Percentiles rank a stretch among this genome's conserved stretches.
These are phyloP conservation scores for Zaprionus ghesquierei DNA, from an alignment of 1,140 invertebrate species.

Conservation along the genomic window DNA sequence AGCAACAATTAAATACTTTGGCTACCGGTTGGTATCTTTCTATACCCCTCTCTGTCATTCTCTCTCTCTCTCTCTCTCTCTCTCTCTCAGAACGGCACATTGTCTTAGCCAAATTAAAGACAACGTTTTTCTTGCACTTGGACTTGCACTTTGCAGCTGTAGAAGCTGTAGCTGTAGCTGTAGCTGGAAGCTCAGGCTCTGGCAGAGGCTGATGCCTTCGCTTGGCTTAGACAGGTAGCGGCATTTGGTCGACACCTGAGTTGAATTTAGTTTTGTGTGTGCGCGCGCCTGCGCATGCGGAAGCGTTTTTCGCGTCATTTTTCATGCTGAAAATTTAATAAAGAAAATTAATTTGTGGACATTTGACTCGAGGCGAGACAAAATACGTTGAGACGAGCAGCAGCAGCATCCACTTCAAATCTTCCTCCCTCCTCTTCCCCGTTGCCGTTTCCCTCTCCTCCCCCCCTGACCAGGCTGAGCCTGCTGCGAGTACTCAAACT, in stretches of 20 bases:
- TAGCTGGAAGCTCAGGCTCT: background rate
- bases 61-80: constrained; percentile 19
- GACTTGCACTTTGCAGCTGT: constrained; percentile 15
- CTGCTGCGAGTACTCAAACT: constrained; percentile 61
- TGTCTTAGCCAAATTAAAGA: constrained; percentile 76
- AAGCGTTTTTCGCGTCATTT: constrained; percentile 81
- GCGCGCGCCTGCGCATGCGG: constrained; percentile 67
- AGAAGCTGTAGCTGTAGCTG: background rate
- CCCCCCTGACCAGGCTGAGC: background rate
- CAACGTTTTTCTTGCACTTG: background rate
- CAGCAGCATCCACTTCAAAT: background rate
- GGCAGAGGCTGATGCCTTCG: background rate
- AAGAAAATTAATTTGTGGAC: constrained; percentile 81
- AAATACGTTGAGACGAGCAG: constrained; percentile 23
- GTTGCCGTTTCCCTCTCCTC: background rate
- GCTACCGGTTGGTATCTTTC: constrained; percentile 53
- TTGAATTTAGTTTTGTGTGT: constrained; percentile 40
- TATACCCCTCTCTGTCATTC: constrained; percentile 13
- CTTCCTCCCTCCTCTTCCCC: too few relatives aligned
- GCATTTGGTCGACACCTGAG: constrained; percentile 62
- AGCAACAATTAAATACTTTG: constrained; percentile 69
- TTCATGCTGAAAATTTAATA: constrained; percentile 82
- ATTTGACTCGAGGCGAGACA: constrained; percentile 79
- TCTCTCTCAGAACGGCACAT: constrained; percentile 59
- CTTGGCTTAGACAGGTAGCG: constrained; percentile 12